A percentile compares a stretch with the other conserved stretches of the same genome.
Conservation (phyloP, 2,113 vertebrate genomes). For the Crotalus horridus region DNA sequence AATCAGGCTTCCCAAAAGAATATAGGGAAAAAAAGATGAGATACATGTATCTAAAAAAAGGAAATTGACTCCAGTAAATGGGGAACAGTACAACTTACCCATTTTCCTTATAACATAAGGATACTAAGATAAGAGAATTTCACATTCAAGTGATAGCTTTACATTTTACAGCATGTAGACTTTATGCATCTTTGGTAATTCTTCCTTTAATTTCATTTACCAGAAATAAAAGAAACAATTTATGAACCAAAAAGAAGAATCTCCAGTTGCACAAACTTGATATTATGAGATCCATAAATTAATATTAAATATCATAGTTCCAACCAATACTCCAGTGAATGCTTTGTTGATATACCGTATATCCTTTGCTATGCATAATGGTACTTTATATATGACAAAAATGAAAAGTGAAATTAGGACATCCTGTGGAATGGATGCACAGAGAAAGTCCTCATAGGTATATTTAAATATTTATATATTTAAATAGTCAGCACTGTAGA, state of each 20-base stretch:
- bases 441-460: background rate
- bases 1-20: background rate
- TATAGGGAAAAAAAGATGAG: background rate
- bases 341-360: background rate
- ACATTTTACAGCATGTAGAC: background rate
- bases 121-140: background rate
- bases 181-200: background rate
- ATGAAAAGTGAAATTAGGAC: background rate
- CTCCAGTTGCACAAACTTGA: background rate
- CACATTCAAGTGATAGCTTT: background rate
- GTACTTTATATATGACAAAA: background rate
- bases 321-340: background rate
- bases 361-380: background rate
- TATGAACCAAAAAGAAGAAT: background rate
- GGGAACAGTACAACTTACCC: background rate
- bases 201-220: background rate
- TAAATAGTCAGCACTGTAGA: background rate
- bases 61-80: background rate
- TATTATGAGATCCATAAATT: background rate
- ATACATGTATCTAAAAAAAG: background rate
- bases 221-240: background rate
- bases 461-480: background rate
- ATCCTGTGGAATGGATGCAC: background rate
- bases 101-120: background rate
- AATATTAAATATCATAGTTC: background rate